phyloP scores from a whole-genome alignment of 2,113 vertebrate species.

The Lipophrys pholis region DNA sequence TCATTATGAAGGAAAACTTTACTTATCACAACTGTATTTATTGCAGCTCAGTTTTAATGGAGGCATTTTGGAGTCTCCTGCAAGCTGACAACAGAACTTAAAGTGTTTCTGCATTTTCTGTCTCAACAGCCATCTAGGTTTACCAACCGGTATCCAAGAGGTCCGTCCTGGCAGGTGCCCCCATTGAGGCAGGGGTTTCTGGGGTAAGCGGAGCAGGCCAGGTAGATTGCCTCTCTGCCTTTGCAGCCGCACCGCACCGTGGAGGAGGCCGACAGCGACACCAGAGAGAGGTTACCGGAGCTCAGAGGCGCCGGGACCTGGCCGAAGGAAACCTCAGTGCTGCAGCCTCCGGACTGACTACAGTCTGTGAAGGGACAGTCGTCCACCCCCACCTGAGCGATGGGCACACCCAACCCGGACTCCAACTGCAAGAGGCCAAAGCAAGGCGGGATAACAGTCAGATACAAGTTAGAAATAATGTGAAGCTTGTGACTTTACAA shows the following conservation, averaged over 20 bases:
- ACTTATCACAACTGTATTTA: background rate
- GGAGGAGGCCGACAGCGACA: conserved; percentile 82
- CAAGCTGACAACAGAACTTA: background rate
- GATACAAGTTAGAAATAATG: background rate
- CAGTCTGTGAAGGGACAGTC: conserved; percentile 86
- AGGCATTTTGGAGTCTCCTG: background rate
- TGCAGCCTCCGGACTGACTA: conserved; percentile 82
- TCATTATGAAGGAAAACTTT: conserved; percentile 20
- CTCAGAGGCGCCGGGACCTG: conserved; percentile 80
- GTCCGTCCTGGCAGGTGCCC: conserved; percentile 86
- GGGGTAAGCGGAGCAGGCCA: conserved; percentile 85
- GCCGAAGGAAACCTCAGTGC: conserved; percentile 78
- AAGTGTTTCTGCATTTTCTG: no score
- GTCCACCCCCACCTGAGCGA: conserved; percentile 87
- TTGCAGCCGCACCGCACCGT: conserved; percentile 84
- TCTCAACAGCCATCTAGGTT: background rate
- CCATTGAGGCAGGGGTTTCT: conserved; percentile 88
- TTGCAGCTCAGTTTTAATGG: background rate
- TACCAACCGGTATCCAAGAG: conserved; percentile 87
- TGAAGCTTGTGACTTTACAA: no score
- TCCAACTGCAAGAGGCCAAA: conserved; percentile 82
- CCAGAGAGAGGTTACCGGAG: conserved; percentile 80
- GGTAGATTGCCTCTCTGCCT: conserved; percentile 80
- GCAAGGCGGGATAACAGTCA: background rate
- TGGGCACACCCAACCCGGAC: conserved; percentile 80